Evolutionary conservation across 1,140 invertebrate species (phyloP).

Genomic region (Macrocentrus cingulum): DNA sequence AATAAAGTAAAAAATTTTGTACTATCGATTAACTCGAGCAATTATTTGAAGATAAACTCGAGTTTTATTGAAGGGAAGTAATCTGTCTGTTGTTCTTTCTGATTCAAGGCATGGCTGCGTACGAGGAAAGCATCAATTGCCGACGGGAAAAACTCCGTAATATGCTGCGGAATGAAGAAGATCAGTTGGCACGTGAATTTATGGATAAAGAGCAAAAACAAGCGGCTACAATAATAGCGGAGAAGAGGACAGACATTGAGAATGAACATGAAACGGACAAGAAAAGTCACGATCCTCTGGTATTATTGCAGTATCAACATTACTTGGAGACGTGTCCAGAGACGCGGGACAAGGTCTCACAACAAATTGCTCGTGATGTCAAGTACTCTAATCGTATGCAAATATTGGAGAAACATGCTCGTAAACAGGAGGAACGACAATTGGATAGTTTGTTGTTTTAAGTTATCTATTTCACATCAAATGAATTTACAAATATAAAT

Average conservation of each 20-base stretch:
- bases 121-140: constrained; percentile 32
- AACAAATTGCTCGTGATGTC: constrained; percentile 33
- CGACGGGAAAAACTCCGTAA: constrained; percentile 33
- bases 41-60: too few species aligned
- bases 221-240: constrained; percentile 24
- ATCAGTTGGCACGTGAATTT: constrained; percentile 31
- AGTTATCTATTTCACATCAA: too few species aligned
- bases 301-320: constrained; percentile 40
- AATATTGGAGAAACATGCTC: constrained; percentile 39
- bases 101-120: constrained; percentile 30
- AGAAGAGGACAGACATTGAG: constrained; percentile 19
- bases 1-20: too few species aligned
- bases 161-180: constrained; percentile 30
- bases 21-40: too few species aligned
- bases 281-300: constrained; percentile 33
- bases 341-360: constrained; percentile 29
- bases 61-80: too few species aligned
- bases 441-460: too few species aligned
- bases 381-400: constrained; percentile 45
- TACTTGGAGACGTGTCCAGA: constrained; percentile 35
- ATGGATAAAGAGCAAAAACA: constrained; percentile 28
- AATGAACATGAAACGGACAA: constrained; percentile 29
- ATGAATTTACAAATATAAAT: too few species aligned
- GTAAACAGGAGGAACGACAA: constrained; percentile 29
- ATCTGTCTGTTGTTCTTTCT: constrained; percentile 24